Conservation (phyloP, 92 coral and sea anemone genomes). For the Zoanthus sociatus region DNA sequence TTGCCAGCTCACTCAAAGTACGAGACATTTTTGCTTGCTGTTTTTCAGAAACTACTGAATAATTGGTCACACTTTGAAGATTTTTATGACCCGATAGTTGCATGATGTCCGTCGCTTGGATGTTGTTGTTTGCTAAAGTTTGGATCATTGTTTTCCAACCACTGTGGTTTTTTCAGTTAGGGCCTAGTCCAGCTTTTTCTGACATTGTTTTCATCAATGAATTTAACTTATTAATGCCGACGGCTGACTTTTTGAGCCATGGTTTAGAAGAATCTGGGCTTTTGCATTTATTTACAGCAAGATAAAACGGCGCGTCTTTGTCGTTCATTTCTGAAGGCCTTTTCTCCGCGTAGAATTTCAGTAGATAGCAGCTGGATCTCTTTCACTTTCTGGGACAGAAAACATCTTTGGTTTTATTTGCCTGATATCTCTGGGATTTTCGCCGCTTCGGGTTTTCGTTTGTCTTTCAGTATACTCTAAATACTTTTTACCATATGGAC, state of each 20-base stretch:
- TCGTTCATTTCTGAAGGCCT: conserved; percentile 66
- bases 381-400: conserved; percentile 30
- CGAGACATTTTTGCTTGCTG: no score
- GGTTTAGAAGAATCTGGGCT: conserved; percentile 34
- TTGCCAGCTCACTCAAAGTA: no score
- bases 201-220: not conserved
- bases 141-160: no score
- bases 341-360: conserved; percentile 69
- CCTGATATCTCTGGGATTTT: conserved; percentile 53
- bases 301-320: conserved; percentile 68
- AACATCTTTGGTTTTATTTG: not conserved
- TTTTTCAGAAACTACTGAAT: no score
- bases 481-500: conserved; percentile 43
- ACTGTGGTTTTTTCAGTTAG: not conserved
- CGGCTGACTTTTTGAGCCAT: conserved; percentile 38
- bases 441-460: conserved; percentile 67
- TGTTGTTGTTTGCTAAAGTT: no score
- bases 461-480: conserved; percentile 63
- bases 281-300: conserved; percentile 63
- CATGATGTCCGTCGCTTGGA: no score
- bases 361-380: conserved; percentile 70
- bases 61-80: no score
- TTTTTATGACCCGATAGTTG: no score
- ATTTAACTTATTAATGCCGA: conserved; percentile 47
- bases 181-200: no score